Evolutionary conservation across 2,113 vertebrate genomes (phyloP).

Genomic region (Proteles cristata): DNA sequence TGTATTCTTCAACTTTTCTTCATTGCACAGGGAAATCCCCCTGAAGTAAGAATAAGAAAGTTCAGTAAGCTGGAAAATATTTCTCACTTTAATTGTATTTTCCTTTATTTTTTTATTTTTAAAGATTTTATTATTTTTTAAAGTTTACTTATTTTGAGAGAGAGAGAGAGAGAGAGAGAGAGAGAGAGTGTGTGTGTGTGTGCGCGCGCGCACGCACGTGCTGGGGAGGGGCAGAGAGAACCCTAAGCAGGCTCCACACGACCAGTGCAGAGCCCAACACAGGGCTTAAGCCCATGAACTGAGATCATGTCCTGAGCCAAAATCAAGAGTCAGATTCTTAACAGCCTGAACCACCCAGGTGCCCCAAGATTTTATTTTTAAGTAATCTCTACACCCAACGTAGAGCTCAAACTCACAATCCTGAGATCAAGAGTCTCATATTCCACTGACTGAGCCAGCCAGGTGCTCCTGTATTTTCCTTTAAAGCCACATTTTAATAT

Average conservation of each 20-base stretch:
- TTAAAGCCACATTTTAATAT: conserved; percentile 39
- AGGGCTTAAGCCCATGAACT: too few relatives aligned
- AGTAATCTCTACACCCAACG: neutral
- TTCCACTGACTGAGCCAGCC: neutral
- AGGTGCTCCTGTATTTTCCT: neutral
- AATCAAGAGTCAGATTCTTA: too few relatives aligned
- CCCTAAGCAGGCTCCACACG: too few relatives aligned
- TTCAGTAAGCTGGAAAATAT: conserved; percentile 40
- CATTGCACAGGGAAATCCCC: conserved; percentile 38
- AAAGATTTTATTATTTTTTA: neutral
- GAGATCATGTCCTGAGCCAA: too few relatives aligned
- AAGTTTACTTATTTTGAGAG: too few relatives aligned
- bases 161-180: too few relatives aligned
- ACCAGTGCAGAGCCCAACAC: too few relatives aligned
- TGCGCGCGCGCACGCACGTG: too few relatives aligned
- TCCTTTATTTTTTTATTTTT: neutral
- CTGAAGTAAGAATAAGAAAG: conserved; percentile 62
- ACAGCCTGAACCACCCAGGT: too few relatives aligned
- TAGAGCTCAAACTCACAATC: neutral
- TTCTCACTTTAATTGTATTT: conserved; percentile 40
- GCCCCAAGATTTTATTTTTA: neutral
- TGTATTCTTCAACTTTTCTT: conserved; percentile 60
- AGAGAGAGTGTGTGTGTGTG: too few relatives aligned
- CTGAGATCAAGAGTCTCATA: neutral
- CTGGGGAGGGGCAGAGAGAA: too few relatives aligned